Percentiles rank a stretch among this genome's conserved stretches.
Evolutionary conservation across 2,113 vertebrate species (phyloP).

Genomic region (Chroicocephalus ridibundus): DNA sequence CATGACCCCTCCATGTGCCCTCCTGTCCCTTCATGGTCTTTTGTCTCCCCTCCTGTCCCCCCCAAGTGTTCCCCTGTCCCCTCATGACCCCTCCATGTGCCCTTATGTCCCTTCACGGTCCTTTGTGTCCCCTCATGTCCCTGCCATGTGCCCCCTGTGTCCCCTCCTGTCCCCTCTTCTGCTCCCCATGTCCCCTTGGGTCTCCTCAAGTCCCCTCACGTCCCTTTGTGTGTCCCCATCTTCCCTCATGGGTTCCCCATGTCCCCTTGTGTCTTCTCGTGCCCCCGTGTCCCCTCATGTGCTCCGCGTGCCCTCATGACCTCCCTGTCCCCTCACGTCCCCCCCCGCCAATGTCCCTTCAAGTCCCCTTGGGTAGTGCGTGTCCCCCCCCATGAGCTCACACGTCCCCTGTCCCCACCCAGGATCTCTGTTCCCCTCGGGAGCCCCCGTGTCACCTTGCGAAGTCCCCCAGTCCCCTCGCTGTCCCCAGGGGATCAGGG

Average conservation of each 20-base stretch:
- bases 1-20: too few species aligned
- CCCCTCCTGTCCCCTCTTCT: background rate
- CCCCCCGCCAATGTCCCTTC: background rate
- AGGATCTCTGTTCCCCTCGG: background rate
- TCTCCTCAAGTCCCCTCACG: background rate
- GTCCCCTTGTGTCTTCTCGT: background rate
- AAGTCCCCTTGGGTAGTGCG: background rate
- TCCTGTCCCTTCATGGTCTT: background rate
- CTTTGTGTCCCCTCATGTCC: background rate
- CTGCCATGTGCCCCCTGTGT: too few species aligned
- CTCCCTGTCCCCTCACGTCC: background rate
- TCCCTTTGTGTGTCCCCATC: too few species aligned
- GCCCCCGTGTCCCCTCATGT: background rate
- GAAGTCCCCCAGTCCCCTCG: background rate
- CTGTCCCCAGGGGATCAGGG: too few species aligned
- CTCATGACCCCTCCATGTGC: background rate
- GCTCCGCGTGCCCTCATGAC: too few species aligned
- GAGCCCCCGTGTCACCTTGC: background rate
- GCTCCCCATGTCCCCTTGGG: background rate
- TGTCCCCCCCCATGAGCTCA: background rate
- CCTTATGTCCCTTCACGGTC: too few species aligned
- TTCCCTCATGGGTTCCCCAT: background rate
- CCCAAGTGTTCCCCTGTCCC: too few species aligned
- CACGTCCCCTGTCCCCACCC: background rate
- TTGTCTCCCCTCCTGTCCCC: background rate